Base-by-base conservation (phyloP, 1,140 invertebrate genomes). In the Panagrolaimus sp. region DNA sequence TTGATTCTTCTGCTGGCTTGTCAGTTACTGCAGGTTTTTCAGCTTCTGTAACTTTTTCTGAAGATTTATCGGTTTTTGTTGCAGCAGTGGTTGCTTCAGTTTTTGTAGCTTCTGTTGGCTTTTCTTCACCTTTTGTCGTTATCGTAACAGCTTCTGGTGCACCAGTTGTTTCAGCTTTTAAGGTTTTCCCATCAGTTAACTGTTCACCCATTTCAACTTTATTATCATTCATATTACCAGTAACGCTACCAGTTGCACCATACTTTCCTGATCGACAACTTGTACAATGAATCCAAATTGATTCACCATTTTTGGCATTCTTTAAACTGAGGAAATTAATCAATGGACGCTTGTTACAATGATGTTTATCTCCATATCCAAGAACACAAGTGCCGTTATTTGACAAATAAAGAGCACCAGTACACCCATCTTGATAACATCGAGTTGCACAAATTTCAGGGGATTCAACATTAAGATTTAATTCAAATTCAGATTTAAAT, bases 371-470 rank as follows among this genome's bases (percentile, higher is more conserved):
- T 13, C 63, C 67, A 53, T 68, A 69, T 9, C 67, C 67, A 16
- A 69, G 45, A 20, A 67, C 57, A 42, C 67, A 69, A 11, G 38
- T 23, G n/a, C 43, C 27, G 1, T 46, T 53, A 7, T 69, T 51
- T 5, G 67, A n/a, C 14, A 66, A 31, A 43, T 69, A 69, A 9
- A 68, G 47, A 14, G 67, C 67, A 13, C 67, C 67, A 14, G 67
- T 69, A n/a, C 67, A 69, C 1, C 67, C 67, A 38, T 69, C 63
- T 47, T 69, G 67, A 27, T 66, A 69, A 53, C 67, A 69, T 14
- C 67, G 57, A 44, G 67, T 69, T 20, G 67, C 67, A 66, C 67
- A 69, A 31, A 69, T 38, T 14, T 69, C 67, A 38, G 43, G 11
- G 25, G 67, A 69, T 45, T 69, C 67, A 20, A 66, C 63, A 23